A percentile compares a stretch with the other conserved stretches of the same genome.
These are phyloP conservation scores for Anableps anableps DNA, from an alignment of 2,797 vertebrate species.

Conservation along the genomic window DNA sequence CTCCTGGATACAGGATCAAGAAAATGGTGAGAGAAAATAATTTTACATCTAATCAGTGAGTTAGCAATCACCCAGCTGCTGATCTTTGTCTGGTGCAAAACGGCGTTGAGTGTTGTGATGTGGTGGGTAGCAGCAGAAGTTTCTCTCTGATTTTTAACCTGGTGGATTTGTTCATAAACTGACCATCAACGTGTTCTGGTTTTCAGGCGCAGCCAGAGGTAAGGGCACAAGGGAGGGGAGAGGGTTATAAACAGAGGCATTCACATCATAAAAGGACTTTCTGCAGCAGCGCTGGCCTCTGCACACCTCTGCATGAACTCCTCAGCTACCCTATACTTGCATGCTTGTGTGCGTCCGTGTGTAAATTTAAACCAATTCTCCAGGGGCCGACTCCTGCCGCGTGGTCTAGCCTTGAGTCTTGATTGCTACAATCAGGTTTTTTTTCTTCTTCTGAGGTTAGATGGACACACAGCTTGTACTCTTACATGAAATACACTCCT, in stretches of 20 bases:
- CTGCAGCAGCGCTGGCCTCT: slow-evolving; percentile 21
- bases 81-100: slow-evolving; percentile 13
- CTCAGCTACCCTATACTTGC: slow-evolving; percentile 18
- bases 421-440: slow-evolving; percentile 66
- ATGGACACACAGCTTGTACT: slow-evolving; percentile 45
- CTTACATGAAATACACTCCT: slow-evolving; percentile 30
- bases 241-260: slow-evolving; percentile 35
- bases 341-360: slow-evolving; percentile 28
- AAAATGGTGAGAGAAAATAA: slow-evolving; percentile 18
- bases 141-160: slow-evolving; percentile 43
- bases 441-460: slow-evolving; percentile 21
- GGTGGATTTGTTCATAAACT: slow-evolving; percentile 32
- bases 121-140: slow-evolving; percentile 2
- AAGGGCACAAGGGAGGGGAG: slow-evolving; percentile 13
- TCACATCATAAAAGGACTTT: slow-evolving; percentile 41
- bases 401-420: slow-evolving; percentile 48
- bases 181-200: slow-evolving; percentile 33
- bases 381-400: slow-evolving; percentile 42
- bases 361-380: slow-evolving; percentile 61
- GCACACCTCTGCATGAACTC: slow-evolving; percentile 26
- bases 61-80: slow-evolving; percentile 29
- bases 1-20: slow-evolving; percentile 14
- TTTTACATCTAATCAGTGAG: slow-evolving; percentile 34
- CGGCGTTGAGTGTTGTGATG: neutral
- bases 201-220: slow-evolving; percentile 20